Percentiles rank a stretch among this genome's conserved stretches.
Evolutionary conservation across 2,888 invertebrate species (phyloP).

Genomic region (Sturmia bella): DNA sequence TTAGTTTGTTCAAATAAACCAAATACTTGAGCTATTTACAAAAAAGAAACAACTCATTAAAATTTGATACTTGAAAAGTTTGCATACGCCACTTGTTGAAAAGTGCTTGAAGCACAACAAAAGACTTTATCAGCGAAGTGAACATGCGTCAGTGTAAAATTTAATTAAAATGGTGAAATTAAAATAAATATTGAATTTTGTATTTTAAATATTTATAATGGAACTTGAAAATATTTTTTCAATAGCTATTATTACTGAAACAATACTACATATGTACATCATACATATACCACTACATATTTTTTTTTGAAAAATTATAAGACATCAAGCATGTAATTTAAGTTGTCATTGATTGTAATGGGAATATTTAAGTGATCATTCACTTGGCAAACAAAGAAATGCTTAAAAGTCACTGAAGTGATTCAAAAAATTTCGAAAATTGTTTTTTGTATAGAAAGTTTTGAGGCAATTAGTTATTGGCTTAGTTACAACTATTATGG

Average conservation of each 20-base stretch:
- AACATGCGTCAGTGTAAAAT: slow-evolving; percentile 38
- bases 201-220: neutral
- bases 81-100: slow-evolving; percentile 25
- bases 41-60: slow-evolving; percentile 39
- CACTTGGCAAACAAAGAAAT: neutral
- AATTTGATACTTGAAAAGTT: slow-evolving; percentile 40
- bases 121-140: slow-evolving; percentile 13
- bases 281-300: neutral
- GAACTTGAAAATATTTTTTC: neutral
- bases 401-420: too few species aligned
- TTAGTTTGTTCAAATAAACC: neutral
- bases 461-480: too few species aligned
- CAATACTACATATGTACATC: neutral
- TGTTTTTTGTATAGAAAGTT: too few species aligned
- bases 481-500: too few species aligned
- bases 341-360: slow-evolving; percentile 27
- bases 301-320: slow-evolving; percentile 4
- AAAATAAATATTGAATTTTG: slow-evolving; percentile 45
- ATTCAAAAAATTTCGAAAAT: too few species aligned
- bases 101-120: slow-evolving; percentile 12
- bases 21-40: neutral
- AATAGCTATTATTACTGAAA: slow-evolving; percentile 4
- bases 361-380: neutral
- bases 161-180: slow-evolving; percentile 54
- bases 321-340: slow-evolving; percentile 24